Evolutionary conservation across 2,113 vertebrate species (phyloP).

Genomic region (Tringa solitaria): DNA sequence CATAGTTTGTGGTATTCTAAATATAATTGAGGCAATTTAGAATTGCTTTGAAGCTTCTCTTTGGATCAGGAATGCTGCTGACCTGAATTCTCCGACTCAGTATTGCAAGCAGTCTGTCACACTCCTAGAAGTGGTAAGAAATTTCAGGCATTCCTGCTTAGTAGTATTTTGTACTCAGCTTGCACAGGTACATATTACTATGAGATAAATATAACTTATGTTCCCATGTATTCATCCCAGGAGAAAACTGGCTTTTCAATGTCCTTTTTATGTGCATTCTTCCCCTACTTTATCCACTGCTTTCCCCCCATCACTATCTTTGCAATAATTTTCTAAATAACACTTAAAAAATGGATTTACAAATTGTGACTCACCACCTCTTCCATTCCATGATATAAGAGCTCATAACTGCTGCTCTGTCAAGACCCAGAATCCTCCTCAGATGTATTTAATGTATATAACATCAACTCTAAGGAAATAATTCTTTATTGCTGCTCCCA

Average conservation of each 20-base stretch:
- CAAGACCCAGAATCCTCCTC: background rate
- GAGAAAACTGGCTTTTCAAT: background rate
- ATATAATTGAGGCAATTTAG: background rate
- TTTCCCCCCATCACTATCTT: background rate
- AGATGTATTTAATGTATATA: background rate
- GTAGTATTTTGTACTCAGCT: background rate
- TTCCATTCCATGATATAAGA: background rate
- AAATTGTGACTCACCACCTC: background rate
- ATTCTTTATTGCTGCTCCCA: slow-evolving; percentile 26
- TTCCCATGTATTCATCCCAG: background rate
- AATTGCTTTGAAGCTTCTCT: background rate
- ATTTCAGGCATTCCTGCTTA: background rate
- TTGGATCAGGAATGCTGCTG: background rate
- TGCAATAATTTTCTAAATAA: background rate
- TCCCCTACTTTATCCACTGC: background rate
- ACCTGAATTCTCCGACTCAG: background rate
- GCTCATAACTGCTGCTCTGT: background rate
- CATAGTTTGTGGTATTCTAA: background rate
- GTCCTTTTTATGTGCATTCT: background rate
- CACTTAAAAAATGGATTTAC: background rate
- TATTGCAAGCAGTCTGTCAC: background rate
- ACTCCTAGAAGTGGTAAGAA: background rate
- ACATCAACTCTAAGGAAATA: background rate
- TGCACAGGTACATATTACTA: background rate
- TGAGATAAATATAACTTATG: background rate